Base-by-base conservation (phyloP, 2,888 invertebrate species). In the Carcina quercana region DNA sequence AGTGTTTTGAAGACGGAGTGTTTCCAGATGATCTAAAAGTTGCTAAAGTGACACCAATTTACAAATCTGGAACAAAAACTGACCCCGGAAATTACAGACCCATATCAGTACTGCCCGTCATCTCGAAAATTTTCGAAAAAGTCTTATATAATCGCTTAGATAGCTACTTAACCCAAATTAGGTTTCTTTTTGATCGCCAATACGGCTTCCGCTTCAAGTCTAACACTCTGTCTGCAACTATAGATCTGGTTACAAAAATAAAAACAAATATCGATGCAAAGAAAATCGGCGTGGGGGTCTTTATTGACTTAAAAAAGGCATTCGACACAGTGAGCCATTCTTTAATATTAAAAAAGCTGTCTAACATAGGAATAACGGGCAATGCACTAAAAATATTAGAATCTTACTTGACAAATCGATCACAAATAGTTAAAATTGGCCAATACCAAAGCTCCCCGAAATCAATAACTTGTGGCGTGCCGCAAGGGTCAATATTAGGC, bases 41-140 rank as follows among this genome's bases (percentile, higher is more conserved):
- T 6, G 42, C 38, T 4, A 38, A 31, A 20, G 38, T 42, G 2
- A 35, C 13, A 17, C 42, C 42, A 6, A 39, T 42, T 12, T 34
- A 27, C 12, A 42, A 42, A 34, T 29, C 35, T n/a, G 38, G 42
- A 0, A 5, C 1, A 2, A 42, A 37, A 31, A 10, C 28, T 10
- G 39, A 42, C 8, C 37, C 39, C 8, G 22, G 34, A n/a, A 39
- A 42, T 17, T 42, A 39, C 17, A 12, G 42, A 1, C 42, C 42
- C 3, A 30, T 38, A 24, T 37, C 29, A 6, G 32, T 37, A 2
- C 15, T 41, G 0, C 37, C 35, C 3, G 28, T 38, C 3, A 13
- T 41, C 3, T 38, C 41, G 1, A 41, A 41, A 29, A 27, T 38
- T 7, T 25, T 38, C 12, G 33, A 35, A 28, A 28, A 27, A 28